A percentile compares a stretch with the other conserved stretches of the same genome.
Conservation (phyloP, 92 coral and sea anemone species). For the Pocillopora meandrina region DNA sequence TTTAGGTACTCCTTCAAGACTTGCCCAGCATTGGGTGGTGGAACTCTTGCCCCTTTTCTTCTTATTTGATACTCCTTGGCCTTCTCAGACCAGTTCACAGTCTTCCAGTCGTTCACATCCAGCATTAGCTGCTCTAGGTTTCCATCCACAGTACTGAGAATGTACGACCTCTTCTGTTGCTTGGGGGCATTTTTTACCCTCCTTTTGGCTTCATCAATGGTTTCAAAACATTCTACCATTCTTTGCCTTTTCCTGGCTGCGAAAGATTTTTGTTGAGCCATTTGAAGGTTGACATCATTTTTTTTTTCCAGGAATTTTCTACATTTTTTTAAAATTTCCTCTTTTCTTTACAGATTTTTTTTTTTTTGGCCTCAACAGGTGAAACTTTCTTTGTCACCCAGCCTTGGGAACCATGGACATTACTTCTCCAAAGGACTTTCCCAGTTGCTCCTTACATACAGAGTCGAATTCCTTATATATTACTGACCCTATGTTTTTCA, state of each 20-base stretch:
- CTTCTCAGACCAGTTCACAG: too few species aligned
- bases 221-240: conserved; percentile 28
- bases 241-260: conserved; percentile 17
- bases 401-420: neutral
- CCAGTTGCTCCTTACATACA: neutral
- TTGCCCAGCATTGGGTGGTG: too few species aligned
- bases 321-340: neutral
- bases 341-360: conserved; percentile 14
- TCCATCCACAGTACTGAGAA: too few species aligned
- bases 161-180: too few species aligned
- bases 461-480: neutral
- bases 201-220: neutral
- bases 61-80: too few species aligned
- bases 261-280: conserved; percentile 24
- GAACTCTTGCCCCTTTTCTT: too few species aligned
- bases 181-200: too few species aligned
- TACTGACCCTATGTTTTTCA: neutral
- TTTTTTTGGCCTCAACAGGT: too few species aligned
- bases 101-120: too few species aligned
- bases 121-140: too few species aligned
- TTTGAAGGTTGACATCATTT: conserved; percentile 25
- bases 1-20: too few species aligned
- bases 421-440: too few species aligned
- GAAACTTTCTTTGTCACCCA: neutral
- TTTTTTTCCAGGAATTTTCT: neutral